Evolutionary conservation across 2,113 vertebrate species (phyloP).

Genomic region (Ploceus nigricollis): DNA sequence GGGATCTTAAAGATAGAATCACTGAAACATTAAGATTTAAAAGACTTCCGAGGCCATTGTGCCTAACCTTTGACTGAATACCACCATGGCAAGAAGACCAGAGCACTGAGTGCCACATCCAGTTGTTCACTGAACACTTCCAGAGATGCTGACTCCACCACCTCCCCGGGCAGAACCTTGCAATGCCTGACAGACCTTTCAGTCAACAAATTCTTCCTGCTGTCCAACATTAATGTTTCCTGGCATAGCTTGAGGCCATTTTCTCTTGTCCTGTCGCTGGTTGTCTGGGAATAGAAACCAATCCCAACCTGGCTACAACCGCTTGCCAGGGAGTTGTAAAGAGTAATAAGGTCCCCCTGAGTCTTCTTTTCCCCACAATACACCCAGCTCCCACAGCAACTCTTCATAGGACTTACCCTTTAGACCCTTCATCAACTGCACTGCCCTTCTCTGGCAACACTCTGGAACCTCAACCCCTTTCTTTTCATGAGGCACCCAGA

Average conservation of each 20-base stretch:
- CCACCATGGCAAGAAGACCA: neutral
- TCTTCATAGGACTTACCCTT: neutral
- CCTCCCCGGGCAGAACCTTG: neutral
- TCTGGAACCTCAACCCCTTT: neutral
- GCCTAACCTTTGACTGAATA: neutral
- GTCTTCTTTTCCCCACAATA: neutral
- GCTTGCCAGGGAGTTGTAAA: neutral
- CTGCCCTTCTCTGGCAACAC: neutral
- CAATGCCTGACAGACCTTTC: neutral
- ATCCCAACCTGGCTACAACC: neutral
- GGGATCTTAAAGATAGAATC: neutral
- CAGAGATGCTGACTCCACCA: neutral
- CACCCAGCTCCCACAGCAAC: neutral
- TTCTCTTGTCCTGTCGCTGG: accelerated
- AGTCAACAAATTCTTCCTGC: neutral
- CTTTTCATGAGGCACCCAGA: neutral
- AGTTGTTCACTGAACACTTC: neutral
- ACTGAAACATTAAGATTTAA: neutral
- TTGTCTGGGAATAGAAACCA: neutral
- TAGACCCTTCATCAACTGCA: neutral
- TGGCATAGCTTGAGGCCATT: neutral
- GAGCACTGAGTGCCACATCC: neutral
- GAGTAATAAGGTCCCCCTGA: accelerated
- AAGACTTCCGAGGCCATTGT: neutral
- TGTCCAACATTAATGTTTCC: neutral